These are phyloP conservation scores for Andrena bicolor DNA, from an alignment of 2,888 invertebrate genomes.

Conservation along the genomic window DNA sequence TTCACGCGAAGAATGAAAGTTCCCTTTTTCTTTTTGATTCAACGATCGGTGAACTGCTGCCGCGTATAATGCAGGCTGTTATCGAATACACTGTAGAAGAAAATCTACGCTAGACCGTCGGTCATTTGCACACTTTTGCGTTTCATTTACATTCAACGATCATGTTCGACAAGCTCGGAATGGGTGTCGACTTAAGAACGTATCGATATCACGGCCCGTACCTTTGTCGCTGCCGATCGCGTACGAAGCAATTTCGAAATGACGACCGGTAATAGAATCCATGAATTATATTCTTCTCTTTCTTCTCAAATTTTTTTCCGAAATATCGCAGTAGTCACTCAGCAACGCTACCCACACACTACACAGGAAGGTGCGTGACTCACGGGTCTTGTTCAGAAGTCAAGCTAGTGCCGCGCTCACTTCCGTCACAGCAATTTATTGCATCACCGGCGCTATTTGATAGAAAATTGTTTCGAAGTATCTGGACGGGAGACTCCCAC, in stretches of 20 bases:
- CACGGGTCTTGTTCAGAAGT: conserved; percentile 60
- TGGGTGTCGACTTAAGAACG: conserved; percentile 11
- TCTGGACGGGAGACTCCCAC: conserved; percentile 53
- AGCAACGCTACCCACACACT: conserved; percentile 60
- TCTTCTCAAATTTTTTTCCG: neutral
- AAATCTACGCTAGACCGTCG: neutral
- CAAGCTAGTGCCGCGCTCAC: conserved; percentile 57
- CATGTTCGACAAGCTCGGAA: conserved; percentile 13
- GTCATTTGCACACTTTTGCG: neutral
- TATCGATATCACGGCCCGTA: conserved; percentile 7
- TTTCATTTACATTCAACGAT: conserved; percentile 14
- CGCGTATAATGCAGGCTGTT: neutral
- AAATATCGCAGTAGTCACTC: conserved; percentile 12
- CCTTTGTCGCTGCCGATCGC: neutral
- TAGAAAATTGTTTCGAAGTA: conserved; percentile 61
- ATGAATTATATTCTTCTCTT: neutral
- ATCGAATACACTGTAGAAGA: neutral
- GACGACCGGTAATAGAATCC: conserved; percentile 13
- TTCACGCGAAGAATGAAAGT: too few species aligned
- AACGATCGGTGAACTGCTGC: too few species aligned
- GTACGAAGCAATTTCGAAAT: conserved; percentile 23
- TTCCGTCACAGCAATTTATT: conserved; percentile 66
- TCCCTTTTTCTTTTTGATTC: too few species aligned
- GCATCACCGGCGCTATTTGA: conserved; percentile 60
- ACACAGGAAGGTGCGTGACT: conserved; percentile 57